Conservation (phyloP, 2,113 vertebrate genomes). For the Chloropsis cyanopogon region DNA sequence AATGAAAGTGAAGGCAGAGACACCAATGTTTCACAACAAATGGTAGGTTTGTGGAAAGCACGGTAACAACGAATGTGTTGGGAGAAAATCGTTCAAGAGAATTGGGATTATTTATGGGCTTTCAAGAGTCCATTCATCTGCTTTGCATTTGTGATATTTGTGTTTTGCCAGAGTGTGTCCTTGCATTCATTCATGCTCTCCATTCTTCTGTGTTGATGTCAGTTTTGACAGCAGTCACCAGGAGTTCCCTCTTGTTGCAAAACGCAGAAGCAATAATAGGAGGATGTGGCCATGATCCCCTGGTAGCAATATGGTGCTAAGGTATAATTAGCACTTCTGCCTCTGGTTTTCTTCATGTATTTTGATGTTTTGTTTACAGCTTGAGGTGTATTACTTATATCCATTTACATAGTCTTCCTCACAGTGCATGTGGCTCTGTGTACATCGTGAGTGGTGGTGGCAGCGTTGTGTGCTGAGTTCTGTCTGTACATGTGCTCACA, state of each 20-base stretch:
- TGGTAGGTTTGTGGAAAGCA: not conserved
- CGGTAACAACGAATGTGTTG: not conserved
- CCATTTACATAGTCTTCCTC: not conserved
- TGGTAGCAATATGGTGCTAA: not conserved
- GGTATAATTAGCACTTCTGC: not conserved
- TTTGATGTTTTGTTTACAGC: not conserved
- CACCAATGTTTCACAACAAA: not conserved
- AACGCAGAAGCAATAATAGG: not conserved
- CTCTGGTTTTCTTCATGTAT: not conserved
- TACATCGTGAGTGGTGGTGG: not conserved
- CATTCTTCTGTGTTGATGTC: not conserved
- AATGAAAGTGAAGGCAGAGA: constrained; percentile 3
- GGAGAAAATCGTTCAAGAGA: not conserved
- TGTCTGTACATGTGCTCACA: not conserved
- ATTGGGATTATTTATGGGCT: not conserved
- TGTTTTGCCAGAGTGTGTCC: not conserved
- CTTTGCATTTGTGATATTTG: not conserved
- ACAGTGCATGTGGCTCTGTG: not conserved
- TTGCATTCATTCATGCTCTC: not conserved
- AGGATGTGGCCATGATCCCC: not conserved
- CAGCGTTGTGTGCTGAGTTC: not conserved
- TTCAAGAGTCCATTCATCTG: not conserved
- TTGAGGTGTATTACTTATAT: not conserved
- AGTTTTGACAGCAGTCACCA: not conserved
- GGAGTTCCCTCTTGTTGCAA: not conserved